A percentile compares a stretch with the other conserved stretches of the same genome.
These are phyloP conservation scores for Lampris incognitus DNA, from an alignment of 2,113 vertebrate species.

Conservation along the genomic window DNA sequence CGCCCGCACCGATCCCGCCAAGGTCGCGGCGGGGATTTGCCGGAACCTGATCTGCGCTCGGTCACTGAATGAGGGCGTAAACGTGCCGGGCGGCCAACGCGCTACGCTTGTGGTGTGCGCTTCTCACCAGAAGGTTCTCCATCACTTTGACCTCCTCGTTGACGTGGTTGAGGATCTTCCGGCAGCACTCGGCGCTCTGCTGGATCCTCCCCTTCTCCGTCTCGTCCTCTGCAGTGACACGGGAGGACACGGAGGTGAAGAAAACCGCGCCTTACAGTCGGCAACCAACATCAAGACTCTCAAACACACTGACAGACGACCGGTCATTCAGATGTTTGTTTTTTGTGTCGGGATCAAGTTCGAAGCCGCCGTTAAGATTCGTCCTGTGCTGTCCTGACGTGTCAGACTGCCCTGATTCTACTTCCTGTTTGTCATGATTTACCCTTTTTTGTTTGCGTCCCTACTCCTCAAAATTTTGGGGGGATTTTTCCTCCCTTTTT, in stretches of 20 bases:
- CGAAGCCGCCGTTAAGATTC: background rate
- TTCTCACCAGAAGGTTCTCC: slow-evolving; percentile 91
- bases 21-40: slow-evolving; percentile 50
- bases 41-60: slow-evolving; percentile 42
- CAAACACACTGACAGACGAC: slow-evolving; percentile 10
- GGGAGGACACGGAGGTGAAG: slow-evolving; percentile 26
- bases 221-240: slow-evolving; percentile 62
- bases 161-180: slow-evolving; percentile 91
- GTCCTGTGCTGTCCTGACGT: background rate
- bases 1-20: slow-evolving; percentile 34
- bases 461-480: no score
- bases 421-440: no score
- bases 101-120: slow-evolving; percentile 24
- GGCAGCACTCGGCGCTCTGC: slow-evolving; percentile 88
- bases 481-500: no score
- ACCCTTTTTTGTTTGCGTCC: no score
- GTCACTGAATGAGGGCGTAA: slow-evolving; percentile 23
- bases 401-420: no score
- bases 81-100: slow-evolving; percentile 26
- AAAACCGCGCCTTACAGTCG: slow-evolving; percentile 40
- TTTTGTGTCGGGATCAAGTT: background rate
- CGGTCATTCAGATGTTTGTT: slow-evolving; percentile 17
- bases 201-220: slow-evolving; percentile 72
- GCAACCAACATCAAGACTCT: slow-evolving; percentile 33
- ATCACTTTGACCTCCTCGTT: slow-evolving; percentile 90